These are phyloP conservation scores for Halictus quadricinctus DNA, from an alignment of 2,888 invertebrate species.

Conservation along the genomic window DNA sequence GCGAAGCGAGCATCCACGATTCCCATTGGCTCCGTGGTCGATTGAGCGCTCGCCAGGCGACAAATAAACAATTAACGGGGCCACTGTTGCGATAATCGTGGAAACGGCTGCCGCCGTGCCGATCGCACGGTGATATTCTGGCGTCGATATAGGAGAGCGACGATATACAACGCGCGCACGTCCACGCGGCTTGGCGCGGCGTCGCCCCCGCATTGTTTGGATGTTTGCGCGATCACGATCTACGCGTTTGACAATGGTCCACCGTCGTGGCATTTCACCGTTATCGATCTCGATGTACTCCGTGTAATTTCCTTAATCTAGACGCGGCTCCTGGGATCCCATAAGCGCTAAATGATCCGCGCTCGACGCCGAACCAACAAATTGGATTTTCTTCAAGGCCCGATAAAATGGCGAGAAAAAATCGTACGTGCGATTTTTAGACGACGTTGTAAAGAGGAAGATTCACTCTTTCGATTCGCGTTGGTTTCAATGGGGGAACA, in stretches of 20 bases:
- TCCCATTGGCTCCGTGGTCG: background rate
- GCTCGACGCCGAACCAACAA: background rate
- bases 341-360: background rate
- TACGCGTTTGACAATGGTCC: slow-evolving; percentile 21
- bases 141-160: slow-evolving; percentile 23
- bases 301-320: slow-evolving; percentile 37
- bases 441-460: no score
- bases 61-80: slow-evolving; percentile 20
- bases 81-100: background rate
- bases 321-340: background rate
- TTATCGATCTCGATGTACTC: slow-evolving; percentile 28
- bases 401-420: no score
- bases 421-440: no score
- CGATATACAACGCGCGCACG: background rate
- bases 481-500: no score
- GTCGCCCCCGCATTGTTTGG: slow-evolving; percentile 38
- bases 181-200: slow-evolving; percentile 14
- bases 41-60: slow-evolving; percentile 1
- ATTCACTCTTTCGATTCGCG: no score
- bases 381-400: background rate
- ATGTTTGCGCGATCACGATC: slow-evolving; percentile 40
- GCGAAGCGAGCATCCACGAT: background rate
- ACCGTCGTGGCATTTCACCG: slow-evolving; percentile 15
- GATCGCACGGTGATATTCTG: slow-evolving; percentile 9
- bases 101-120: background rate